These are phyloP conservation scores for Phaonia tiefii DNA, from an alignment of 2,888 invertebrate species.

Conservation along the genomic window DNA sequence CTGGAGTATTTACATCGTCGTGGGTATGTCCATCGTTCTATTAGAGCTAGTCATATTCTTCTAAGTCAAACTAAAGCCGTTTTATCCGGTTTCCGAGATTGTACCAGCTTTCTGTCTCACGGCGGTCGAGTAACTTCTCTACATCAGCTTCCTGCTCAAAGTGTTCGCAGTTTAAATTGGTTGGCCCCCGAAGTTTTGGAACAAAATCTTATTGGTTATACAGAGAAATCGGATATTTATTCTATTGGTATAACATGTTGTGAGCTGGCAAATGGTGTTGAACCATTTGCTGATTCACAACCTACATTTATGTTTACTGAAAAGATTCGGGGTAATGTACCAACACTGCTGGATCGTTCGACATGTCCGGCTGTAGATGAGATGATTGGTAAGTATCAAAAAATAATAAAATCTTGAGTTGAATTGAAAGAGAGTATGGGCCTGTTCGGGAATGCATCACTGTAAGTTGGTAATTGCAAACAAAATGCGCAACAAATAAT, in stretches of 20 bases:
- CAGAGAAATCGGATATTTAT: slow-evolving; percentile 94
- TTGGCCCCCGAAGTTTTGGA: slow-evolving; percentile 94
- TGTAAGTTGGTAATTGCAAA: too few relatives aligned
- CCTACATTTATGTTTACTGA: slow-evolving; percentile 95
- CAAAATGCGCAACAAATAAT: too few relatives aligned
- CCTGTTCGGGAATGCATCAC: background rate
- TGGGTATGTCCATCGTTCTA: slow-evolving; percentile 92
- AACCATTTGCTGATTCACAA: slow-evolving; percentile 92
- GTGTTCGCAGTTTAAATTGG: slow-evolving; percentile 87
- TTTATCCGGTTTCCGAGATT: slow-evolving; percentile 90
- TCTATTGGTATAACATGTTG: slow-evolving; percentile 93
- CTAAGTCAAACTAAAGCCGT: slow-evolving; percentile 86
- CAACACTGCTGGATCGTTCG: slow-evolving; percentile 87
- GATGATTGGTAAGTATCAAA: slow-evolving; percentile 74
- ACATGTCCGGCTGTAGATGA: slow-evolving; percentile 83
- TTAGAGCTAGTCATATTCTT: slow-evolving; percentile 92
- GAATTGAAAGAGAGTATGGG: too few relatives aligned
- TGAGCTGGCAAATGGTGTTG: slow-evolving; percentile 89
- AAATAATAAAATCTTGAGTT: too few relatives aligned
- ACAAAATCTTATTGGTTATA: slow-evolving; percentile 94
- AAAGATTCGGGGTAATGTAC: slow-evolving; percentile 88
- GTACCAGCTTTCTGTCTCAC: slow-evolving; percentile 87
- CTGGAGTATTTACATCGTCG: slow-evolving; percentile 92
- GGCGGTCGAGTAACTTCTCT: slow-evolving; percentile 86
- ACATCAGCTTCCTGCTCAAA: slow-evolving; percentile 88